Evolutionary conservation across 2,113 vertebrate genomes (phyloP).

Genomic region (Sceloporus tristichus): DNA sequence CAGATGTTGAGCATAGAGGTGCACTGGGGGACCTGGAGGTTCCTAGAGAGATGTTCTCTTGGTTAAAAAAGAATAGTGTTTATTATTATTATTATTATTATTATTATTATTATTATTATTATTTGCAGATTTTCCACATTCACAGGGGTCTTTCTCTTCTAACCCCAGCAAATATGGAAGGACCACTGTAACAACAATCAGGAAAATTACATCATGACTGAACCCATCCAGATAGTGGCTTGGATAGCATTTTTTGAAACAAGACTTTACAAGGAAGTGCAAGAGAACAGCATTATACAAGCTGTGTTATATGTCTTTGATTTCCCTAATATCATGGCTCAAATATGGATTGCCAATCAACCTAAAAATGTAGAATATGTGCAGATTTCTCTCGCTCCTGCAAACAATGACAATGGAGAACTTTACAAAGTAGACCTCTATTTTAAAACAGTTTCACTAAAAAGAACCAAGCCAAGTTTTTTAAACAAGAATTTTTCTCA

Average conservation of each 20-base stretch:
- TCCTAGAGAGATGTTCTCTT: no score
- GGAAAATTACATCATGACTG: neutral
- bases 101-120: no score
- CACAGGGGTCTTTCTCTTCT: no score
- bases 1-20: no score
- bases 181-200: neutral
- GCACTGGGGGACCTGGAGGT: no score
- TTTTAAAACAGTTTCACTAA: neutral
- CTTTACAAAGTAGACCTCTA: neutral
- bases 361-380: neutral
- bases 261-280: neutral
- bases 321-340: neutral
- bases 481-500: neutral
- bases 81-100: no score
- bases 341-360: slow-evolving; percentile 14
- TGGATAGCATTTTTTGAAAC: neutral
- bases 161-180: no score
- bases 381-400: neutral
- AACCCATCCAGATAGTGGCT: neutral
- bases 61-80: no score
- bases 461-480: neutral
- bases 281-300: neutral
- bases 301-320: neutral
- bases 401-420: neutral
- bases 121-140: no score